These are phyloP conservation scores for Oreocharis arfaki DNA, from an alignment of 2,113 vertebrate species.

Conservation along the genomic window DNA sequence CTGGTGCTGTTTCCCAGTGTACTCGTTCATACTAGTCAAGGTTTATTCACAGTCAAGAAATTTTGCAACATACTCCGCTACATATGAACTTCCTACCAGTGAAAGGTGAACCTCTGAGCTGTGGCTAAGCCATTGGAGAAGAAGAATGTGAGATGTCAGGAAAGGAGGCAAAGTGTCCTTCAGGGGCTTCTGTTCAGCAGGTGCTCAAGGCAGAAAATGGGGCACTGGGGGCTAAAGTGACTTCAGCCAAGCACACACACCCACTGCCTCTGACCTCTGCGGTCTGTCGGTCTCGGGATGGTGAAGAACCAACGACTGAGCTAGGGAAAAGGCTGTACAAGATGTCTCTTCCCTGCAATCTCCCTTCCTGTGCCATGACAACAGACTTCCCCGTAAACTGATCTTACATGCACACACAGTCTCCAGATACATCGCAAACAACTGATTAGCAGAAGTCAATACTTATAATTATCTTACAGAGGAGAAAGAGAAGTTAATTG, in stretches of 20 bases:
- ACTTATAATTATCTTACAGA: background rate
- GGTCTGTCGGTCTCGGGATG: background rate
- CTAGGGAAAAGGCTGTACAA: background rate
- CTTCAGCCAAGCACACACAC: background rate
- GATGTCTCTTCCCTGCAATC: background rate
- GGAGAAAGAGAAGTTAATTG: background rate
- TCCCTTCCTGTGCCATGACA: background rate
- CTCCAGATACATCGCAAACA: background rate
- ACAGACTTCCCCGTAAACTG: background rate
- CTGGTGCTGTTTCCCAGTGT: background rate
- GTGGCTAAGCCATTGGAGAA: background rate
- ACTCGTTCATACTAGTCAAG: background rate
- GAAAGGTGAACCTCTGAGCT: background rate
- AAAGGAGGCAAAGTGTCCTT: background rate
- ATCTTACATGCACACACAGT: background rate
- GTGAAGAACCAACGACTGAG: background rate
- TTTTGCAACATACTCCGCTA: background rate
- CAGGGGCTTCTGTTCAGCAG: background rate
- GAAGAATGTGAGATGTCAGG: background rate
- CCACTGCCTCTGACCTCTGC: background rate
- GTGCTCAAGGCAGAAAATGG: background rate
- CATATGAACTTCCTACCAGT: background rate
- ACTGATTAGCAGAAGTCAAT: background rate
- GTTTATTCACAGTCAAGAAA: background rate
- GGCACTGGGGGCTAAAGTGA: background rate